Conservation (phyloP, 1,140 invertebrate species). For the Semibalanus balanoides region DNA sequence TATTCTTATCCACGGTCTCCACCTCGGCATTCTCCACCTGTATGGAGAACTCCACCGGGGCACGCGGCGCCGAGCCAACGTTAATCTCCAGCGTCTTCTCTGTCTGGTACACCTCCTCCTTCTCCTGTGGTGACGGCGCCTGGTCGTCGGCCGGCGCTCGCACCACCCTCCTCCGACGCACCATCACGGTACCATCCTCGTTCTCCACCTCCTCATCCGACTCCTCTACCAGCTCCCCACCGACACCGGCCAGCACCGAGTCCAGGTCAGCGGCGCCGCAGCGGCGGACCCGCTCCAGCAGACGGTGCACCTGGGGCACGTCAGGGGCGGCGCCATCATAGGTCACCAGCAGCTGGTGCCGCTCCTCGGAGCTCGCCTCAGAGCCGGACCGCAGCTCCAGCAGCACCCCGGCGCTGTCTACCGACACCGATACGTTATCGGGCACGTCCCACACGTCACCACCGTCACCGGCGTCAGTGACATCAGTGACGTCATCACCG, state of each 20-base stretch:
- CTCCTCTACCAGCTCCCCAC: neutral
- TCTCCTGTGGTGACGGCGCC: neutral
- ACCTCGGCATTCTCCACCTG: neutral
- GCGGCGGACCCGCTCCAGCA: neutral
- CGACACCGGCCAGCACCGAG: neutral
- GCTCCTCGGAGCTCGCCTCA: neutral
- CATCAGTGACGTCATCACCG: too few species aligned
- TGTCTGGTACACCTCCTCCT: neutral
- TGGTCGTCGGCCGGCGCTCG: too few species aligned
- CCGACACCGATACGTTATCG: neutral
- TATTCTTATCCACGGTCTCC: neutral
- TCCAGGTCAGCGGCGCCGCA: neutral
- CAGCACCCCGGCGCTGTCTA: neutral
- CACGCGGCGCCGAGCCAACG: too few species aligned
- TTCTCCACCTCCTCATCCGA: neutral
- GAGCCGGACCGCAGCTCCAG: neutral
- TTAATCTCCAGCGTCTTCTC: neutral
- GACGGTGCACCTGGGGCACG: neutral
- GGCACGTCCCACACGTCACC: neutral
- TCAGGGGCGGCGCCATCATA: neutral
- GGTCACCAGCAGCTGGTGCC: neutral
- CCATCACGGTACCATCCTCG: neutral
- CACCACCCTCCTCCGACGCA: neutral
- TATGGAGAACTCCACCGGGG: neutral
- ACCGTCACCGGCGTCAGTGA: too few species aligned